Conservation (phyloP, 2,888 invertebrate species). For the Calliphora vomitoria region DNA sequence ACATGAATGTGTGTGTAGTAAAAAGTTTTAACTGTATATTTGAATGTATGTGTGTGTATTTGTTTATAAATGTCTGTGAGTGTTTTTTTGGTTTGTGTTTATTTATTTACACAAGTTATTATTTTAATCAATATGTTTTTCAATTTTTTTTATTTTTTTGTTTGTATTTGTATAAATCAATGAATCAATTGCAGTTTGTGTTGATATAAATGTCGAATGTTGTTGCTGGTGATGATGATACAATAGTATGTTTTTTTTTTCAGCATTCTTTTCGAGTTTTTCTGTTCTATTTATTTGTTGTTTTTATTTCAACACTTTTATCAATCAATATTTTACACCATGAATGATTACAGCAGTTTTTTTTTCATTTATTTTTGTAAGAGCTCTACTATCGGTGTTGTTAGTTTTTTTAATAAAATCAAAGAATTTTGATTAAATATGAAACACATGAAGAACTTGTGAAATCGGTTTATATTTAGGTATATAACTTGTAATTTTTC, state of each 20-base stretch:
- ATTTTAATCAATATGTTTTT: slow-evolving; percentile 67
- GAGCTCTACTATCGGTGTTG: not conserved
- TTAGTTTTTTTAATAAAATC: not conserved
- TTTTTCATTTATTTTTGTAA: not conserved
- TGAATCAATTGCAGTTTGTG: slow-evolving; percentile 64
- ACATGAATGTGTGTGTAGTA: not conserved
- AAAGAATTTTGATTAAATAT: too few relatives aligned
- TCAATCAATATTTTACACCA: slow-evolving; percentile 67
- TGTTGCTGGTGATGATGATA: slow-evolving; percentile 32
- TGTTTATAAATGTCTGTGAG: slow-evolving; percentile 1
- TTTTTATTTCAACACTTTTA: slow-evolving; percentile 66
- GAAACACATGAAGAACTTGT: too few relatives aligned
- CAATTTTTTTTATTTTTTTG: slow-evolving; percentile 17
- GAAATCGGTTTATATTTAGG: too few relatives aligned
- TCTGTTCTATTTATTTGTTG: slow-evolving; percentile 49
- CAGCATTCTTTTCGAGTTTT: not conserved
- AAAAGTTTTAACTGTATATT: slow-evolving; percentile 9
- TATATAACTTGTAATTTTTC: too few relatives aligned
- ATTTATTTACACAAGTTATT: slow-evolving; percentile 64
- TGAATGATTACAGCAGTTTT: slow-evolving; percentile 23
- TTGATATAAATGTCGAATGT: slow-evolving; percentile 48
- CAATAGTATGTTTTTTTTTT: slow-evolving; percentile 28
- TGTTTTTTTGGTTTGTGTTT: slow-evolving; percentile 27
- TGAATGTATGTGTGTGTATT: too few relatives aligned
- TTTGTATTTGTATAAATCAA: slow-evolving; percentile 59